These are phyloP conservation scores for Grallaria varia DNA, from an alignment of 2,113 vertebrate species.

Conservation along the genomic window DNA sequence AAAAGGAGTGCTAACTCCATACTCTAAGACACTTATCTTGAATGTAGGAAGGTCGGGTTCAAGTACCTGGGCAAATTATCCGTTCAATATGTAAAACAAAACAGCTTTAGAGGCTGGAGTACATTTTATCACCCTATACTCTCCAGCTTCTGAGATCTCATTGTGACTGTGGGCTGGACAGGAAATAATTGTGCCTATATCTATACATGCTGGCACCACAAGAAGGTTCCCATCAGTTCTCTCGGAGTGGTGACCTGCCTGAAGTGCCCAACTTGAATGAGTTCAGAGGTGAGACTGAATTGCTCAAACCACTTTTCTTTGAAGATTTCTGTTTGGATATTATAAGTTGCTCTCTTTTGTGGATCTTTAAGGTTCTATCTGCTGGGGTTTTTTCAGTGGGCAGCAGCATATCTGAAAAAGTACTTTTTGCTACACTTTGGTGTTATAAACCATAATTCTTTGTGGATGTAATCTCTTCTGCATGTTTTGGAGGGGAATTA, in stretches of 20 bases:
- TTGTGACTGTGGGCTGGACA: background rate
- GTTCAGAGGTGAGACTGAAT: background rate
- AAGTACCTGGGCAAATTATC: background rate
- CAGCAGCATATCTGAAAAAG: background rate
- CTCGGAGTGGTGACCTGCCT: background rate
- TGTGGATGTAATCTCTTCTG: rapidly evolving
- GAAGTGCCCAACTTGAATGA: rapidly evolving
- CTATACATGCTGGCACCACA: background rate
- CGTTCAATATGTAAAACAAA: background rate
- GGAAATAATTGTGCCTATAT: background rate
- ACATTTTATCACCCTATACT: background rate
- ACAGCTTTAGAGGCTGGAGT: background rate
- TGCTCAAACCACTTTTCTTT: background rate
- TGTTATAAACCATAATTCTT: background rate
- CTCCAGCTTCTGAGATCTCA: background rate
- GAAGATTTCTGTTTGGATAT: background rate
- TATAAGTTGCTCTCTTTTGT: background rate
- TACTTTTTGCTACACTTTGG: rapidly evolving
- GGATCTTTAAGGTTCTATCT: background rate
- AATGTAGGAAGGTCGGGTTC: background rate
- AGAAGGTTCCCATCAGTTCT: background rate
- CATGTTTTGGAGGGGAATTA: background rate
- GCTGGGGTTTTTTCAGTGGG: background rate
- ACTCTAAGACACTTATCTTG: background rate
- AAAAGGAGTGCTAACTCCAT: background rate